Evolutionary conservation across 53 echinoderm and acorn worm genomes (phyloP), one percentile per base, ranked within the genome.

Genomic region (Echinometra lucunter): DNA sequence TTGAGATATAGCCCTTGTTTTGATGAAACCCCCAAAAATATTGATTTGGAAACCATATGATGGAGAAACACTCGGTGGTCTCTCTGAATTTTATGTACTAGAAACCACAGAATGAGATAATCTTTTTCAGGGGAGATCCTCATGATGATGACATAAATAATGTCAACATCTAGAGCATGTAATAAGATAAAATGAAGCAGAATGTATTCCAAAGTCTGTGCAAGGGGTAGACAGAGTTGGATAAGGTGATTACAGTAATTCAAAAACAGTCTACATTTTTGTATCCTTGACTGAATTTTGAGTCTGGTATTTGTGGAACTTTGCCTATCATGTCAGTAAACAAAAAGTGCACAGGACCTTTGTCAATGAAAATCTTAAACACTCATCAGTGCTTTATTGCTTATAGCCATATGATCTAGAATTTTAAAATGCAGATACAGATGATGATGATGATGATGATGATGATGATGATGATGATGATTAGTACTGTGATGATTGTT

Each of bases 401-500:
- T 78, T 78, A 42, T 11, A 19, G 78, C 38, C 21, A 38, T 74
- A 34, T 74, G 37, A 11, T 78, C 10, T 40, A 6, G 40, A 11
- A 78, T 78, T 30, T 53, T 12, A 28, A 45, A 49, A 49, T 25
- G 17, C 13, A 13, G n/a, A 25, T 83, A 27, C 49, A 6, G 5
- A 40, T 40, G n/a, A 25, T 83, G 47, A 85, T 25, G 49, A 49
- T 53, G 85, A 85, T 85, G 85, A 83, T 83, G 85, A 83, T 83
- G 85, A 83, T 80, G 80, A 80, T 80, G 80, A 81, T 81, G 81
- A 38, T 44, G 81, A 81, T 18, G 42, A 40, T 21, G 21, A 44
- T 38, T 81, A 40, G 40, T 42, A 81, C 44, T 45, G 85, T 30
- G 85, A 47, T 85, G 85, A 85, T 1, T 47, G 47, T 85, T 85